Percentiles rank a stretch among this genome's conserved stretches.
phyloP scores from a whole-genome alignment of 2,797 vertebrate species.

The Poeciliopsis infans region DNA sequence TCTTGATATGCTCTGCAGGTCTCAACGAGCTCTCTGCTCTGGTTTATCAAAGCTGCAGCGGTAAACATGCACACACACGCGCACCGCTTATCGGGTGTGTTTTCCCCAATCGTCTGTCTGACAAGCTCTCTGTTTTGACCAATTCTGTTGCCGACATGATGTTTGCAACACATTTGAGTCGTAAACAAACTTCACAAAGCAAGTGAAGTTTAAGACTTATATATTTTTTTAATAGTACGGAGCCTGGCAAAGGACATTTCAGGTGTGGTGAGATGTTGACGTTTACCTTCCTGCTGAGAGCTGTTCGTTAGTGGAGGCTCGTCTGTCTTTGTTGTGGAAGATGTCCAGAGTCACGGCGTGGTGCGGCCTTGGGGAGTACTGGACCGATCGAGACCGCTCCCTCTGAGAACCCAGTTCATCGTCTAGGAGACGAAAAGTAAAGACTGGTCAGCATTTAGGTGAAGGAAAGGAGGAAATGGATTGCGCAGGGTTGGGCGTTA shows the following conservation, averaged over 20 bases:
- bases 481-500: background rate
- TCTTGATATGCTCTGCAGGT: conserved; percentile 73
- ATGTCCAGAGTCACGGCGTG: conserved; percentile 84
- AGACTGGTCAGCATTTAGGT: conserved; percentile 13
- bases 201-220: background rate
- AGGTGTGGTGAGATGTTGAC: background rate
- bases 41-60: conserved; percentile 11
- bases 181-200: background rate
- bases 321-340: conserved; percentile 67
- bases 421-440: conserved; percentile 38
- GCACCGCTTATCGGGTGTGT: background rate
- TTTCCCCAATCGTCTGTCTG: background rate
- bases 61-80: background rate
- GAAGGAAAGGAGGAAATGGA: background rate
- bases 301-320: conserved; percentile 66
- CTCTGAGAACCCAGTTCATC: conserved; percentile 80
- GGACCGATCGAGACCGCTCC: conserved; percentile 87
- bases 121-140: background rate
- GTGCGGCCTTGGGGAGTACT: conserved; percentile 90
- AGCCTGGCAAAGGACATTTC: background rate
- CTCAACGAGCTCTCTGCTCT: conserved; percentile 65
- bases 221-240: background rate
- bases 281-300: conserved; percentile 73
- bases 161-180: background rate
- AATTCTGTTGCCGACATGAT: background rate